Conservation (phyloP, 2,888 invertebrate genomes). For the Nymphalis polychloros region DNA sequence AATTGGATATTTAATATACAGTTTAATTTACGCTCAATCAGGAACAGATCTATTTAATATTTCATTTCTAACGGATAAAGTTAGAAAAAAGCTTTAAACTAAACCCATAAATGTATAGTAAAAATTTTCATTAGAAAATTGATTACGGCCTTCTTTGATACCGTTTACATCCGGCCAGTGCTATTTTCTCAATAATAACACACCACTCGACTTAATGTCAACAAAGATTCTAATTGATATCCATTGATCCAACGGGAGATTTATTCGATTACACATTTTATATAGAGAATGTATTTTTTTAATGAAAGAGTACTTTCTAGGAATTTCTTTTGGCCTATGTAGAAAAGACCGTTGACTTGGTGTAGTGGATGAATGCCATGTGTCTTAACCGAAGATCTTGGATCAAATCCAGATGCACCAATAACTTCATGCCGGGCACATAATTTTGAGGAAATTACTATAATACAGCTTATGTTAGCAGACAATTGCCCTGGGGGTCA, state of each 20-base stretch:
- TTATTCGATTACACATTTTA: conserved; percentile 1
- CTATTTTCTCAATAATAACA: conserved; percentile 3
- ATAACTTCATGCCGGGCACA: too few species aligned
- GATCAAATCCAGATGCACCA: too few species aligned
- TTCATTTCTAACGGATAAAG: too few species aligned
- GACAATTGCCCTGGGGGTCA: too few species aligned
- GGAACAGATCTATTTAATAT: too few species aligned
- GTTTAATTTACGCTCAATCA: too few species aligned
- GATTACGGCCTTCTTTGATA: conserved; percentile 20
- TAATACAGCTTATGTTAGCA: too few species aligned
- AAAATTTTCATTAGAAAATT: conserved; percentile 16
- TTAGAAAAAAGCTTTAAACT: not conserved
- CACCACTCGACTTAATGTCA: not conserved
- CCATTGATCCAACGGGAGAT: not conserved
- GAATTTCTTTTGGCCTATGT: not conserved
- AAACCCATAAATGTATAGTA: not conserved
- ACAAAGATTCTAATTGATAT: conserved; percentile 10
- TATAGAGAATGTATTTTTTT: not conserved
- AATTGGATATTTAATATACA: too few species aligned
- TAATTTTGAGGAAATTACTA: too few species aligned
- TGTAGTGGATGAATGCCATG: too few species aligned
- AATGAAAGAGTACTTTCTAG: not conserved
- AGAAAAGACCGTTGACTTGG: too few species aligned
- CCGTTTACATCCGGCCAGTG: conserved; percentile 21
- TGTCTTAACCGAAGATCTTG: too few species aligned